Percentiles rank a stretch among this genome's conserved stretches.
Conservation (phyloP, 2,113 vertebrate species). For the Psilopsiagon aurifrons region DNA sequence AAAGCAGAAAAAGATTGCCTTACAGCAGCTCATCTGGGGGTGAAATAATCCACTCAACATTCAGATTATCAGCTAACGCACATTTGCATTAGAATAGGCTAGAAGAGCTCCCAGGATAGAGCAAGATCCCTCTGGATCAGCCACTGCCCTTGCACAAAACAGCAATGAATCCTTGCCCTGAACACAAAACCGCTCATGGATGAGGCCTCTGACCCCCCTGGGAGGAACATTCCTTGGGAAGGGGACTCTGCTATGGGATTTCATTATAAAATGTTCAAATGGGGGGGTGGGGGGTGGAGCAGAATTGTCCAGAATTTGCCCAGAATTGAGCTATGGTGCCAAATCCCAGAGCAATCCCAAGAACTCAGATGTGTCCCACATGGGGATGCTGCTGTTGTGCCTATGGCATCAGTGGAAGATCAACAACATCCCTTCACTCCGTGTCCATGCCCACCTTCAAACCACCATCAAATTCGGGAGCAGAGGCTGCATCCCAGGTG, state of each 20-base stretch:
- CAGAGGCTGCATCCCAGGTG: rapidly evolving
- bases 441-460: rapidly evolving
- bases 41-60: slow-evolving; percentile 54
- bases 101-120: neutral
- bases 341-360: rapidly evolving
- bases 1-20: neutral
- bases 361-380: rapidly evolving
- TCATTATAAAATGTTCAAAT: rapidly evolving
- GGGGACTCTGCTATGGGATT: neutral
- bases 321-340: rapidly evolving
- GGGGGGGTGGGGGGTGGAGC: neutral
- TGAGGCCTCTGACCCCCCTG: neutral
- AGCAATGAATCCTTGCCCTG: neutral
- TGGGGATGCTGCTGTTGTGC: rapidly evolving
- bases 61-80: slow-evolving; percentile 30
- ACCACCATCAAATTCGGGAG: rapidly evolving
- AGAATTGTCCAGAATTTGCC: neutral
- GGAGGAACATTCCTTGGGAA: neutral
- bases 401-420: rapidly evolving
- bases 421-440: neutral
- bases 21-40: slow-evolving; percentile 22
- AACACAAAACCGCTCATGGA: neutral
- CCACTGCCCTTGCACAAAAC: neutral
- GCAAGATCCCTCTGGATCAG: neutral
- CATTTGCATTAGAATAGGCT: slow-evolving; percentile 53